Percentiles rank a stretch among this genome's conserved stretches.
phyloP scores from a whole-genome alignment of 2,888 invertebrate genomes.

The Melieria picta region DNA sequence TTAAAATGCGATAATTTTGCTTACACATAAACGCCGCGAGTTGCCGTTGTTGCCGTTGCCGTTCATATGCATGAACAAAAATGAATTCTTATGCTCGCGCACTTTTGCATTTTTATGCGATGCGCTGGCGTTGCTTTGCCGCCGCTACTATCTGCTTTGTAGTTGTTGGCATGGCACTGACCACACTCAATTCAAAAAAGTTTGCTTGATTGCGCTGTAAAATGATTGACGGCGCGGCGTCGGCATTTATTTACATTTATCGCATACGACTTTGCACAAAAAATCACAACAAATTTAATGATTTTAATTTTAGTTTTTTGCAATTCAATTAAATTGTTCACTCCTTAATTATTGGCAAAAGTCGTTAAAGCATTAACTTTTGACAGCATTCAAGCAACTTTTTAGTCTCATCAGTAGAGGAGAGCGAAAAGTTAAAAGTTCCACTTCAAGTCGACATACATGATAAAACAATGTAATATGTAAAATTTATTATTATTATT shows the following conservation, averaged over 20 bases:
- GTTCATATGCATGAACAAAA: background rate
- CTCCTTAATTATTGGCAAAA: constrained; percentile 8
- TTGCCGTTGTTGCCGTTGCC: background rate
- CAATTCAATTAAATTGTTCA: background rate
- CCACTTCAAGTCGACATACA: background rate
- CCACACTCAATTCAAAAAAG: constrained; percentile 19
- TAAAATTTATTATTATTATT: too few relatives aligned
- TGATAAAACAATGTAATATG: background rate
- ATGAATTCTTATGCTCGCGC: background rate
- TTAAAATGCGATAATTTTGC: constrained; percentile 2
- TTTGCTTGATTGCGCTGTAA: background rate
- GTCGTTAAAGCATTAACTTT: background rate
- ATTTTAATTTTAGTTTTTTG: too few relatives aligned
- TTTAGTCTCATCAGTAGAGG: too few relatives aligned
- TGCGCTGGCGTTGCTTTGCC: background rate
- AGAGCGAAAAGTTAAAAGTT: background rate
- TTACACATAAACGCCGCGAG: background rate
- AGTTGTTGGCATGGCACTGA: background rate
- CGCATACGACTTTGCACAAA: too few relatives aligned
- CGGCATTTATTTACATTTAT: too few relatives aligned
- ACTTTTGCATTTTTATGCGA: background rate
- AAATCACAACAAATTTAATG: too few relatives aligned
- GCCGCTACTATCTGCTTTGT: background rate
- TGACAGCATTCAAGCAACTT: too few relatives aligned
- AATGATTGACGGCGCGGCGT: too few relatives aligned